A percentile compares a stretch with the other conserved stretches of the same genome.
These are phyloP conservation scores for Onychomys arenicola DNA, from an alignment of 2,797 vertebrate genomes.

Conservation along the genomic window DNA sequence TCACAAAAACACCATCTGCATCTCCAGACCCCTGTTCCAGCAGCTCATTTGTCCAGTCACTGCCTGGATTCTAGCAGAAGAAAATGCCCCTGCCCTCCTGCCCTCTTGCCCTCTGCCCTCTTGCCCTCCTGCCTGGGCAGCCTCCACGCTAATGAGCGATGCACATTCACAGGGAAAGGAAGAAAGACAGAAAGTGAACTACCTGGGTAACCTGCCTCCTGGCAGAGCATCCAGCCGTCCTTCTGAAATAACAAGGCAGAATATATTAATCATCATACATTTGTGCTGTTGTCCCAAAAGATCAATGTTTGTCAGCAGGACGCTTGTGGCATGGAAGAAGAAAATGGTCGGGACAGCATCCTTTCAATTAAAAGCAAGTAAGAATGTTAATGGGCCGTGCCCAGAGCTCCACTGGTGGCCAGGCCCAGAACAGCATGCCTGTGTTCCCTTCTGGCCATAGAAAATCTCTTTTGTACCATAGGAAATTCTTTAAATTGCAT, in stretches of 20 bases:
- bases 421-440: too few species aligned
- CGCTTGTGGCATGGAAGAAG: background rate
- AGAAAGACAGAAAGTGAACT: background rate
- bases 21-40: background rate
- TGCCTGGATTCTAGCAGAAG: background rate
- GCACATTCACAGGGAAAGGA: conserved; percentile 32
- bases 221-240: background rate
- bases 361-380: conserved; percentile 67
- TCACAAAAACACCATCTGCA: background rate
- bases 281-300: conserved; percentile 43
- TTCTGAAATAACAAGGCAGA: conserved; percentile 35
- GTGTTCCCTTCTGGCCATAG: background rate
- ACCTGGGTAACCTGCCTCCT: background rate
- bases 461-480: background rate
- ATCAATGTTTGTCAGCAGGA: conserved; percentile 59
- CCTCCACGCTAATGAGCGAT: background rate
- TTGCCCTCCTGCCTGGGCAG: background rate
- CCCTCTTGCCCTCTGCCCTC: background rate
- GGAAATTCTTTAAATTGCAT: background rate
- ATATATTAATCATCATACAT: background rate
- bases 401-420: background rate
- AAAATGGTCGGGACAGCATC: background rate
- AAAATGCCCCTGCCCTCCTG: background rate
- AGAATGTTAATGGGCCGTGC: conserved; percentile 37
- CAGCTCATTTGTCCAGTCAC: background rate